These are phyloP conservation scores for Acanthosepion esculentum DNA, from an alignment of 2,888 invertebrate genomes.

Conservation along the genomic window DNA sequence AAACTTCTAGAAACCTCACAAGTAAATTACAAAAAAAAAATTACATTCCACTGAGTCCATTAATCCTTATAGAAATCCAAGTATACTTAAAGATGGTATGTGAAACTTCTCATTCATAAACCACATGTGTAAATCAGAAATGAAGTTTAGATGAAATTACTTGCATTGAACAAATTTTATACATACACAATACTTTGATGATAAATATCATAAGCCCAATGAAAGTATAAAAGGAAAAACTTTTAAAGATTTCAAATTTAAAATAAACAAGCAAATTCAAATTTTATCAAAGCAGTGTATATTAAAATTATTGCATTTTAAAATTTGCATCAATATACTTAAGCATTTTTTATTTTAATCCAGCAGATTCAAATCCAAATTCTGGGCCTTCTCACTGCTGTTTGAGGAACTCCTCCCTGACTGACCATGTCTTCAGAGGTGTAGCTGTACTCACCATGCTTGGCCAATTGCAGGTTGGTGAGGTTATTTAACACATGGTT, in stretches of 20 bases:
- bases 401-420: too few relatives aligned
- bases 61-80: background rate
- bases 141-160: background rate
- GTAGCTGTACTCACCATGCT: too few relatives aligned
- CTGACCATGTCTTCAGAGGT: too few relatives aligned
- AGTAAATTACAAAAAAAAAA: background rate
- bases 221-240: background rate
- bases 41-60: background rate
- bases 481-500: too few relatives aligned
- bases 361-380: too few relatives aligned
- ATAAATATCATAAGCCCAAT: background rate
- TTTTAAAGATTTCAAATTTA: too few relatives aligned
- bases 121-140: background rate
- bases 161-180: background rate
- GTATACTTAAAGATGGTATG: background rate
- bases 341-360: too few relatives aligned
- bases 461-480: too few relatives aligned
- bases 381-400: too few relatives aligned
- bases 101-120: background rate
- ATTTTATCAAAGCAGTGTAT: too few relatives aligned
- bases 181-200: background rate
- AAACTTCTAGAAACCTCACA: background rate
- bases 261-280: too few relatives aligned
- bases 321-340: too few relatives aligned
- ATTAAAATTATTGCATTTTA: background rate